Base-by-base conservation (phyloP, 2,113 vertebrate genomes). In the Nerophis lumbriciformis region DNA sequence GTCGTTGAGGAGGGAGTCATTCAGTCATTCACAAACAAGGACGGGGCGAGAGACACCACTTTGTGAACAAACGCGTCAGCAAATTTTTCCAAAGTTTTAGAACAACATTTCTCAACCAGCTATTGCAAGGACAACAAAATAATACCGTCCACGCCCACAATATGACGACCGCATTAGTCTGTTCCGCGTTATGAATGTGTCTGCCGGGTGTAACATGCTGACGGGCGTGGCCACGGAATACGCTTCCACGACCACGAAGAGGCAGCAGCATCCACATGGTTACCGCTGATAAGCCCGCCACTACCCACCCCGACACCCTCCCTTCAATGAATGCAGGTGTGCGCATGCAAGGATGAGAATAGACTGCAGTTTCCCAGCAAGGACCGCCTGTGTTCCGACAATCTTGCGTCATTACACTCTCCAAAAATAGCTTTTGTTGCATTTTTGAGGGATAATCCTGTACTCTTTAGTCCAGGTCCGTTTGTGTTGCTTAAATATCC, bases 141-240 rank as follows among this genome's bases (percentile, higher is more conserved):
- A 19, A 11, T 39, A 4, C 72, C 61, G 73, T 65, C 61, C 36
- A 66, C 66, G 62, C 75, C 53, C 73, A 59, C 19, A 19, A 19
- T 19, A 19, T 19, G 19, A 58, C 49, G 6, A 68, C 50, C 50
- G 4, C 16, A 8, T 8, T 10, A 36, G 14, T n/a, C 6, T 15
- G 7, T 14, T 4, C 14, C 4, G 4, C 48, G 45, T 37, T 15
- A 37, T 60, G 75, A 51, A 54, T 67, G 61, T 49, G 74, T 76
- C 73, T 70, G 81, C 74, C 59, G 76, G 75, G 16, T 35, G 48
- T 78, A 3, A n/a, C 36, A 55, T 15, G 37, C 74, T 72, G 70
- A 82, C 82, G 86, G 88, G 87, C 88, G 88, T 89, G 88, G 87
- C 85, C 71, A 76, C 76, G 70, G 65, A 72, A 11, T 48, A 19